These are phyloP conservation scores for Onchidella celtica DNA, from an alignment of 2,888 invertebrate species.

Conservation along the genomic window DNA sequence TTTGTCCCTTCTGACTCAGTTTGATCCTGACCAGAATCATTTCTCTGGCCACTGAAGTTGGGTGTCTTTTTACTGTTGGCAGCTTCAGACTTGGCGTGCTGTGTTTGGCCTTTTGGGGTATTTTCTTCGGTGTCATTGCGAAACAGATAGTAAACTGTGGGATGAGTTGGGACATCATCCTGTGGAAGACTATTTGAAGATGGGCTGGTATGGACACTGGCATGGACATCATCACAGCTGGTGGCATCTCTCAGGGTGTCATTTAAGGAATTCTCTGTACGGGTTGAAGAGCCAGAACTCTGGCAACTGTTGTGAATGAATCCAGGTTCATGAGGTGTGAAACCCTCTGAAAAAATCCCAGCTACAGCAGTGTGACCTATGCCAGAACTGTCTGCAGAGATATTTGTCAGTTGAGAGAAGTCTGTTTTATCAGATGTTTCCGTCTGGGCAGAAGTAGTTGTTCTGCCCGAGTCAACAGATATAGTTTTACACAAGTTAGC, in stretches of 20 bases:
- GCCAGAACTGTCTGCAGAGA: neutral
- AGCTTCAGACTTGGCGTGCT: neutral
- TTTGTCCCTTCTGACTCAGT: neutral
- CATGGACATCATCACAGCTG: neutral
- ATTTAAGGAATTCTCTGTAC: neutral
- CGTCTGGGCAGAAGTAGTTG: neutral
- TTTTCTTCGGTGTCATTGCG: neutral
- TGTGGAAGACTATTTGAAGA: neutral
- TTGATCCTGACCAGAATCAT: neutral
- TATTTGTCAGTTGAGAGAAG: neutral
- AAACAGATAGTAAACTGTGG: neutral
- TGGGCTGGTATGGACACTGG: neutral
- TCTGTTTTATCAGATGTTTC: neutral
- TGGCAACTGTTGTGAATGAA: neutral
- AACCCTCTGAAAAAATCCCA: neutral
- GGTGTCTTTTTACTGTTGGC: neutral
- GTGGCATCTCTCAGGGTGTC: neutral
- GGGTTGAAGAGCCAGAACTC: neutral
- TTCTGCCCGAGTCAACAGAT: neutral
- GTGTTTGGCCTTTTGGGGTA: neutral
- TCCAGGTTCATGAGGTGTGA: neutral
- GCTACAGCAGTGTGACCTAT: neutral
- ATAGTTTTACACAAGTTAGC: neutral
- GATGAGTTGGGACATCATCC: neutral
- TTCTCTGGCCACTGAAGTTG: no score